phyloP scores from a whole-genome alignment of 2,888 invertebrate species.

The Choristoneura rosaceana region DNA sequence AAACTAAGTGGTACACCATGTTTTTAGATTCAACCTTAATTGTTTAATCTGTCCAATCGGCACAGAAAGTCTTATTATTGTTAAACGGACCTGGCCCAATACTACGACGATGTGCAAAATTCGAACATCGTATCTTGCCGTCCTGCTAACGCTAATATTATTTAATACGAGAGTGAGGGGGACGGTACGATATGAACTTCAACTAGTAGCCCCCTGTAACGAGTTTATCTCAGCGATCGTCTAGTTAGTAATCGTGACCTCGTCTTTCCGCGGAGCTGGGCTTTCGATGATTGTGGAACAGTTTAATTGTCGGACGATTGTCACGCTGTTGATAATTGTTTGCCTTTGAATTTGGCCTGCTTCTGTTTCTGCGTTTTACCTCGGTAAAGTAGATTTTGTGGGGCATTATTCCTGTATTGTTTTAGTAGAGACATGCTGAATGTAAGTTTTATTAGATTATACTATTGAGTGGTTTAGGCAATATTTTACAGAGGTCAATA shows the following conservation, averaged over 20 bases:
- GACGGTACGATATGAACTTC: too few relatives aligned
- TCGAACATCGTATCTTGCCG: too few relatives aligned
- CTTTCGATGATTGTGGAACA: slow-evolving; percentile 36
- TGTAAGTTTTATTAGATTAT: neutral
- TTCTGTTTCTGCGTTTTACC: neutral
- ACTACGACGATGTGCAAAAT: too few relatives aligned
- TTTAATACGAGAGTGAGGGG: too few relatives aligned
- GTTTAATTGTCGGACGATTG: slow-evolving; percentile 22
- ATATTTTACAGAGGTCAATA: too few relatives aligned
- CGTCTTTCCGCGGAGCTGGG: slow-evolving; percentile 16
- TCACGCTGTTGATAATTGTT: slow-evolving; percentile 23
- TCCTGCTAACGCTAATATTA: too few relatives aligned
- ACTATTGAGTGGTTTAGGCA: too few relatives aligned
- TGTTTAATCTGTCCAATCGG: slow-evolving; percentile 16
- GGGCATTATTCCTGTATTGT: neutral
- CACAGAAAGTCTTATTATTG: slow-evolving; percentile 10
- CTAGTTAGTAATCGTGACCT: slow-evolving; percentile 47
- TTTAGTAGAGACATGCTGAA: neutral
- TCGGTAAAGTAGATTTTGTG: neutral
- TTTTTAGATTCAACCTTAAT: slow-evolving; percentile 12
- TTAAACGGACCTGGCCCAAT: slow-evolving; percentile 8
- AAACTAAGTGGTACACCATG: neutral
- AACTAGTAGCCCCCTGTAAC: neutral
- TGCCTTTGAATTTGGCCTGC: slow-evolving; percentile 22
- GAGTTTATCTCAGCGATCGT: slow-evolving; percentile 37